phyloP scores from a whole-genome alignment of 2,888 invertebrate species.

The Drosophila nigricruria region DNA sequence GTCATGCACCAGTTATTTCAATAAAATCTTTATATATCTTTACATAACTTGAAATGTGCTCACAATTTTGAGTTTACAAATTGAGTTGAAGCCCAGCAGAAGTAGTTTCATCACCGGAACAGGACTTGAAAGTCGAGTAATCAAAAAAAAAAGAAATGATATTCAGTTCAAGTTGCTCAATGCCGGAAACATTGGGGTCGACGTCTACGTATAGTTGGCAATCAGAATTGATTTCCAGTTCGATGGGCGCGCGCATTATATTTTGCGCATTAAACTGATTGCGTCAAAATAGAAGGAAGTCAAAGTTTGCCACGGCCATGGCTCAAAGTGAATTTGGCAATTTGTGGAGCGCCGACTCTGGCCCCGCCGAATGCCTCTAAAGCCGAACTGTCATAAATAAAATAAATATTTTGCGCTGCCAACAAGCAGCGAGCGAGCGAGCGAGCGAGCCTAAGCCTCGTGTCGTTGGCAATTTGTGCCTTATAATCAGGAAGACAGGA shows the following conservation, averaged over 20 bases:
- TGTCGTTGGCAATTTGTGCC: constrained; percentile 50
- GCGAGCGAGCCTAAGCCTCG: neutral
- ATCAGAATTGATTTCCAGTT: constrained; percentile 59
- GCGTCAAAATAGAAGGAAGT: constrained; percentile 51
- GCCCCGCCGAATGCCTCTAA: constrained; percentile 31
- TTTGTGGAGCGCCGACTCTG: constrained; percentile 31
- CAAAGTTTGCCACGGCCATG: constrained; percentile 40
- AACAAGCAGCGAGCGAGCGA: constrained; percentile 26
- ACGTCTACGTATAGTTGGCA: constrained; percentile 29
- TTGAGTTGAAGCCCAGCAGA: neutral
- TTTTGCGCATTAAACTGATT: constrained; percentile 52
- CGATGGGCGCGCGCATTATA: constrained; percentile 48
- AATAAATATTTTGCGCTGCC: constrained; percentile 55
- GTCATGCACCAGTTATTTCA: too few relatives aligned
- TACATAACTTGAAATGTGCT: neutral
- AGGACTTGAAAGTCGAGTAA: constrained; percentile 16
- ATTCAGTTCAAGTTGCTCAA: constrained; percentile 7
- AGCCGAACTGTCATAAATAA: constrained; percentile 61
- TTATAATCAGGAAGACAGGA: constrained; percentile 42
- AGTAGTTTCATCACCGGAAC: constrained; percentile 12
- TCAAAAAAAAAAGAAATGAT: constrained; percentile 22
- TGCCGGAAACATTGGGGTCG: constrained; percentile 3
- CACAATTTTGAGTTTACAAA: neutral
- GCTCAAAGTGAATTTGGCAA: constrained; percentile 54
- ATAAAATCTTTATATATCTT: too few relatives aligned